phyloP scores from a whole-genome alignment of 2,797 vertebrate species.

The Atherinosoma microstoma region DNA sequence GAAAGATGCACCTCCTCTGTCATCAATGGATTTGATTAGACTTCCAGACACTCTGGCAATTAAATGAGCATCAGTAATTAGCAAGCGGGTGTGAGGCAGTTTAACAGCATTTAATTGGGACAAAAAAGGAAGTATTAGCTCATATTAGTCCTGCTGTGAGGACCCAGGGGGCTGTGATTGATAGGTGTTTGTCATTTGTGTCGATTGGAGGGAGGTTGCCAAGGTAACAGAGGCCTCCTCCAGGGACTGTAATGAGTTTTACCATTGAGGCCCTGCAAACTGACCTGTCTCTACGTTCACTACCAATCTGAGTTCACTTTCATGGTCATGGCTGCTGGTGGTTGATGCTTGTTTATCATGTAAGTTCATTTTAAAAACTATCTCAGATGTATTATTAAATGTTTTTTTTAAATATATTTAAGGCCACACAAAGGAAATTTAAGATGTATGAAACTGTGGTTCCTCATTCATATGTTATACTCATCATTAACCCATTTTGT shows the following conservation, averaged over 20 bases:
- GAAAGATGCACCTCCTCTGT: not conserved
- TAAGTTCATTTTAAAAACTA: not conserved
- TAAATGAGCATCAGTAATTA: conserved; percentile 31
- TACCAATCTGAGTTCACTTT: not conserved
- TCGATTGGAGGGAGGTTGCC: conserved; percentile 16
- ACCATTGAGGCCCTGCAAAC: not conserved
- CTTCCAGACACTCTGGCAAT: conserved; percentile 16
- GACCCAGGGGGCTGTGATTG: conserved; percentile 41
- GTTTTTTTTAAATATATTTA: not conserved
- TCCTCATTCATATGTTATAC: not conserved
- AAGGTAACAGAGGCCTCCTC: conserved; percentile 14
- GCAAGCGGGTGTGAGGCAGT: conserved; percentile 29
- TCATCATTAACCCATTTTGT: not conserved
- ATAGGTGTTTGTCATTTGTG: conserved; percentile 17
- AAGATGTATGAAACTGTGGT: not conserved
- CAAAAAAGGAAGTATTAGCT: conserved; percentile 44
- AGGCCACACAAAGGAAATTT: not conserved
- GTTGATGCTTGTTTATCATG: not conserved
- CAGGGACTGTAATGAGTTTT: conserved; percentile 38
- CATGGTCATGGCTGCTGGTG: not conserved
- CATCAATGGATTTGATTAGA: not conserved
- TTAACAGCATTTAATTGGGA: conserved; percentile 39
- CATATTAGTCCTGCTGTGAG: conserved; percentile 32
- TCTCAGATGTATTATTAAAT: not conserved
- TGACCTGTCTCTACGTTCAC: conserved; percentile 20